Percentiles rank a stretch among this genome's conserved stretches.
These are phyloP conservation scores for Diloba caeruleocephala DNA, from an alignment of 2,888 invertebrate species.

Conservation along the genomic window DNA sequence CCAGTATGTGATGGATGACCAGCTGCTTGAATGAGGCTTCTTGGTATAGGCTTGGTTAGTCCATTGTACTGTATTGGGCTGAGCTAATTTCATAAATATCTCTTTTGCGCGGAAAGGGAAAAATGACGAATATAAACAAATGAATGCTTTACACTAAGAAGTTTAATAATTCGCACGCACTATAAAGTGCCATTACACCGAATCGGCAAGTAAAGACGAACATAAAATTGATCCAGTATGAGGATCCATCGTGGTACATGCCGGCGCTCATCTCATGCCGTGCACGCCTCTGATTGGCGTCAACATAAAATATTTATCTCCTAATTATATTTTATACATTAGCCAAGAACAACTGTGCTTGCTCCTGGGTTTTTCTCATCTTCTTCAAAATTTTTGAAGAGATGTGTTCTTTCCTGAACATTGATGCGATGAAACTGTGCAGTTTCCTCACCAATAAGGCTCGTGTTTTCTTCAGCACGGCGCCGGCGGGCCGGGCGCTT, in stretches of 20 bases:
- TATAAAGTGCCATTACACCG: conserved; percentile 77
- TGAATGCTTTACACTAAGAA: conserved; percentile 83
- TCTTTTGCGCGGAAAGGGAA: conserved; percentile 3
- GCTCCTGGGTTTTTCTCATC: conserved; percentile 69
- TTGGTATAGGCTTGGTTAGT: too few species aligned
- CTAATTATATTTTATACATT: conserved; percentile 70
- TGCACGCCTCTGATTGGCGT: conserved; percentile 57
- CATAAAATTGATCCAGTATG: conserved; percentile 59
- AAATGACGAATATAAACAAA: conserved; percentile 42
- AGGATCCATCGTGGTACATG: conserved; percentile 57
- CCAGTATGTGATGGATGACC: too few species aligned
- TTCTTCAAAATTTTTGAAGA: conserved; percentile 71
- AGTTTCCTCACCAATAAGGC: conserved; percentile 63
- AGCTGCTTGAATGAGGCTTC: too few species aligned
- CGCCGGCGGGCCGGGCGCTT: conserved; percentile 57
- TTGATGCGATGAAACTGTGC: conserved; percentile 61
- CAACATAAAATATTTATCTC: conserved; percentile 62
- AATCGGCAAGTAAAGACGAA: conserved; percentile 74
- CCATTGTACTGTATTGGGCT: too few species aligned
- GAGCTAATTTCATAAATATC: too few species aligned
- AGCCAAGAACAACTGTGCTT: conserved; percentile 75
- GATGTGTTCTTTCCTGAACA: conserved; percentile 59
- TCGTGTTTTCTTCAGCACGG: conserved; percentile 64
- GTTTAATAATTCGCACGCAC: conserved; percentile 83
- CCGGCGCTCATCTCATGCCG: conserved; percentile 48